Evolutionary conservation across 2,888 invertebrate genomes (phyloP).

Genomic region (Sinodicranocentrus sp.): DNA sequence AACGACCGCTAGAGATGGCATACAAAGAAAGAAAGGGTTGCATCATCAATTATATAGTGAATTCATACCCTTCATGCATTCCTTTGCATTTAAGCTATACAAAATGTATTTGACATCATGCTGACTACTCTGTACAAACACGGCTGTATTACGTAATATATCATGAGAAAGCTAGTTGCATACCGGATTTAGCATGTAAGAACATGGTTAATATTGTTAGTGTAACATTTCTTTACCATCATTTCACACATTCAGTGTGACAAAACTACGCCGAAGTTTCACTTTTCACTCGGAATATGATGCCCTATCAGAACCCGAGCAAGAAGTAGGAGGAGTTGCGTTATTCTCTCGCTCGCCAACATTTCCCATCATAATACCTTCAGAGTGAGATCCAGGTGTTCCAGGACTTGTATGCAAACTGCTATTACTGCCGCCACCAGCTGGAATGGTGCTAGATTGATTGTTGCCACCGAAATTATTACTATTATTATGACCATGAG

Average conservation of each 20-base stretch:
- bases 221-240: background rate
- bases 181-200: too few relatives aligned
- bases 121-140: too few relatives aligned
- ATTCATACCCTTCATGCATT: too few relatives aligned
- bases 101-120: too few relatives aligned
- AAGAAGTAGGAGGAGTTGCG: conserved; percentile 78
- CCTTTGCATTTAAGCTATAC: too few relatives aligned
- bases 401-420: conserved; percentile 67
- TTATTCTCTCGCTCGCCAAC: conserved; percentile 71
- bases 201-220: background rate
- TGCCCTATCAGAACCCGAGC: conserved; percentile 81
- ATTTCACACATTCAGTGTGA: background rate
- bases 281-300: conserved; percentile 81
- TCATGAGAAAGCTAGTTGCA: too few relatives aligned
- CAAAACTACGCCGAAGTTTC: background rate
- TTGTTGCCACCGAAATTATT: conserved; percentile 40
- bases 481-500: conserved; percentile 58
- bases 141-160: too few relatives aligned
- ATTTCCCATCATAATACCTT: conserved; percentile 48
- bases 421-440: conserved; percentile 30
- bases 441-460: conserved; percentile 25
- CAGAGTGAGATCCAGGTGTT: conserved; percentile 66
- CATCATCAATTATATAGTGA: background rate
- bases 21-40: background rate
- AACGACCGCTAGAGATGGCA: background rate